Evolutionary conservation across 2,888 invertebrate genomes (phyloP).

Genomic region (Coenonympha glycerion): DNA sequence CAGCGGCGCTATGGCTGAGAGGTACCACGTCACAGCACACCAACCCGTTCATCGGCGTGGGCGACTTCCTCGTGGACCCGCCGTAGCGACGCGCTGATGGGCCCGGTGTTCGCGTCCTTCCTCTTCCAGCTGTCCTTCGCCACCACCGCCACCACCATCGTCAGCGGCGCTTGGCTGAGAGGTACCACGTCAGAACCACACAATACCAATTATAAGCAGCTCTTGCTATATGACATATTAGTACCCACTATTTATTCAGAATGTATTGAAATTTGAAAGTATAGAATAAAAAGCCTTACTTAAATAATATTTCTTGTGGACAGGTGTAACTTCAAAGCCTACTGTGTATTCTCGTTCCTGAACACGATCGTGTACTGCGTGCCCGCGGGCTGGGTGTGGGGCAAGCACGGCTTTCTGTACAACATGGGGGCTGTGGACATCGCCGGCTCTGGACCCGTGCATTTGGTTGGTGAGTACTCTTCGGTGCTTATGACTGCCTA

Average conservation of each 20-base stretch:
- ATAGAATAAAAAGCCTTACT: too few species aligned
- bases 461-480: constrained; percentile 82
- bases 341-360: constrained; percentile 90
- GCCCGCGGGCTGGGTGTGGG: constrained; percentile 96
- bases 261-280: too few species aligned
- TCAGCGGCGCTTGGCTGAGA: constrained; percentile 95
- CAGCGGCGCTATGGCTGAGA: constrained; percentile 95
- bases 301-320: constrained; percentile 27
- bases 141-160: constrained; percentile 92
- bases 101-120: constrained; percentile 90
- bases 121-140: constrained; percentile 93
- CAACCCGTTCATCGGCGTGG: constrained; percentile 88
- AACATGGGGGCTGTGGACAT: constrained; percentile 92
- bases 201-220: too few species aligned
- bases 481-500: neutral
- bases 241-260: too few species aligned
- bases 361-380: constrained; percentile 94
- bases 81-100: constrained; percentile 84
- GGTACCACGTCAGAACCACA: constrained; percentile 80
- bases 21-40: too few species aligned
- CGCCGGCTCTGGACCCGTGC: constrained; percentile 93
- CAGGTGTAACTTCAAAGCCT: constrained; percentile 93
- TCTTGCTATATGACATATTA: too few species aligned
- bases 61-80: constrained; percentile 89
- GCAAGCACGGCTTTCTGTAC: constrained; percentile 89